Conservation (phyloP, 2,888 invertebrate genomes). For the Charanyca ferruginea region DNA sequence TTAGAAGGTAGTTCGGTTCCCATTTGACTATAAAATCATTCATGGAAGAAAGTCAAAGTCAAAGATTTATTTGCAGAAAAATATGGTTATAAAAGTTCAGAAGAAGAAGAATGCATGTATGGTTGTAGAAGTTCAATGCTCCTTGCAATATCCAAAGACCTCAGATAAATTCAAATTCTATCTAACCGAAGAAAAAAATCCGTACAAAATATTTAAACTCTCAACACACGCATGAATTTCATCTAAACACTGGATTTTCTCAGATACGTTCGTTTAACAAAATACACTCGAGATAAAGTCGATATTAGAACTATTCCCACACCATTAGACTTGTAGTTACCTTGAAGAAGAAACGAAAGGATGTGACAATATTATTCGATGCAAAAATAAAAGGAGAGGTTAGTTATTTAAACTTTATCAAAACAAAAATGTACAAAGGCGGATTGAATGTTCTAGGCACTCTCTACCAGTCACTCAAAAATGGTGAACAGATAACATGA, state of each 20-base stretch:
- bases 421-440: no score
- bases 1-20: neutral
- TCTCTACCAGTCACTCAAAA: no score
- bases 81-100: no score
- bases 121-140: no score
- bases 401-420: no score
- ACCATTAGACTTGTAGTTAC: constrained; percentile 56
- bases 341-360: constrained; percentile 29
- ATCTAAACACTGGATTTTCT: constrained; percentile 56
- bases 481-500: no score
- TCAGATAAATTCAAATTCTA: constrained; percentile 12
- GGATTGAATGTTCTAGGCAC: no score
- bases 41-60: no score
- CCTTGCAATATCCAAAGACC: constrained; percentile 19
- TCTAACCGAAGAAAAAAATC: constrained; percentile 29
- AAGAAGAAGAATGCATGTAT: no score
- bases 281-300: constrained; percentile 60
- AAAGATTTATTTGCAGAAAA: no score
- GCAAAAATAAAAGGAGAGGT: neutral
- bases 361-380: constrained; percentile 35
- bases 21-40: neutral
- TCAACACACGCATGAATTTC: constrained; percentile 47
- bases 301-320: constrained; percentile 63
- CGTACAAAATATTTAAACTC: constrained; percentile 30
- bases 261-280: constrained; percentile 59